These are phyloP conservation scores for Drosophila quinaria DNA, from an alignment of 2,888 invertebrate genomes.

Conservation along the genomic window DNA sequence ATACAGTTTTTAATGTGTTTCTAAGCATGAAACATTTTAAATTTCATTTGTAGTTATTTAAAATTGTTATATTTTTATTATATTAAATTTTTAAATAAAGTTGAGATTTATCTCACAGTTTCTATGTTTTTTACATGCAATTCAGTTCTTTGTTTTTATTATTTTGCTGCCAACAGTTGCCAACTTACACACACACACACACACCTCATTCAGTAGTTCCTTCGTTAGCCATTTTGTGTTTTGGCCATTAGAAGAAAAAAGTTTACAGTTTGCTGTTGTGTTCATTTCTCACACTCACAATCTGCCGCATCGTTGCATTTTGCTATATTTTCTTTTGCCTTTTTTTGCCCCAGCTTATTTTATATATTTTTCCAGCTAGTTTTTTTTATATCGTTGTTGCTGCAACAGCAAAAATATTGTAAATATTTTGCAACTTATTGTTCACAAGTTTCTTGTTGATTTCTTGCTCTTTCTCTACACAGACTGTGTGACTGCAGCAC, in stretches of 20 bases:
- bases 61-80: not conserved
- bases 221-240: slow-evolving; percentile 54
- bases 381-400: slow-evolving; percentile 6
- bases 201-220: slow-evolving; percentile 5
- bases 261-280: slow-evolving; percentile 21
- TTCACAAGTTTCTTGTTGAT: slow-evolving; percentile 50
- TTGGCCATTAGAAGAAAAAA: slow-evolving; percentile 35
- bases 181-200: slow-evolving; percentile 5
- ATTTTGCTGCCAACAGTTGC: slow-evolving; percentile 22
- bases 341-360: slow-evolving; percentile 9
- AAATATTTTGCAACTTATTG: slow-evolving; percentile 72
- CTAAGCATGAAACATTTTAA: not conserved
- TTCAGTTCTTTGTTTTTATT: slow-evolving; percentile 4
- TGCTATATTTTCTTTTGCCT: slow-evolving; percentile 10
- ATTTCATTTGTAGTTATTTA: not conserved
- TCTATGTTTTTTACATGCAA: not conserved
- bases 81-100: not conserved
- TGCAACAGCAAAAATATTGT: slow-evolving; percentile 55
- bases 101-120: not conserved
- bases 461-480: slow-evolving; percentile 9
- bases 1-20: not conserved
- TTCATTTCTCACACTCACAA: slow-evolving; percentile 41
- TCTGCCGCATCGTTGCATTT: slow-evolving; percentile 35
- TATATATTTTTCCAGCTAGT: not conserved
- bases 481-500: slow-evolving; percentile 45